Evolutionary conservation across 2,797 vertebrate genomes (phyloP), one percentile per base, ranked within the genome.

Genomic region (Micromesistius poutassou): DNA sequence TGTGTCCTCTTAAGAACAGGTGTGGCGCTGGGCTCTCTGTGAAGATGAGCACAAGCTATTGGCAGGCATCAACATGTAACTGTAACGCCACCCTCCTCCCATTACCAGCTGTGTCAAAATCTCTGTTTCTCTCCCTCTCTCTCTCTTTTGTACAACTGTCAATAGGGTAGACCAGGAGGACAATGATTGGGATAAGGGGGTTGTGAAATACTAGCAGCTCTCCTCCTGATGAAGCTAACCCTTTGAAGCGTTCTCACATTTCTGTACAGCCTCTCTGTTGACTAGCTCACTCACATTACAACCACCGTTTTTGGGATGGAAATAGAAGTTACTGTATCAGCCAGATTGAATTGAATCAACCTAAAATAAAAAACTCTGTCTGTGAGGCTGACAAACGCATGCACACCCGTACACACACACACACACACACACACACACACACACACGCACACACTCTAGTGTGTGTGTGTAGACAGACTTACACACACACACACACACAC

Each of bases 11-110:
- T 2, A 6, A 22, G 36, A 31, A 31, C 36, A 9, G 12, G 70
- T 55, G 73, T 35, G 46, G 12, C 12, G 33, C 31, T 35, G 40
- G 12, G 16, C 16, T 28, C 30, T 71, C 4, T 55, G 28, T 42
- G 13, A 16, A 30, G 74, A 28, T 19, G 12, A 55, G 22, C 14
- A 40, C 46, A n/a, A 74, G 30, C 30, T 33, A 31, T 0, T 62
- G 13, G 55, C 62, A 73, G 71, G 36, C 72, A 7, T 71, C 76
- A 68, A 50, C 50, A 22, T 80, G 36, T 73, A 36, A 70, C 73
- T 81, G 31, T 40, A 76, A n/a, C 36, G 71, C 14, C 46, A 40
- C 5, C 30, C 36, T 19, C 33, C 30, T 13, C 14, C 22, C 22
- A 55, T n/a, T 22, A 66, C 62, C 62, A 66, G n/a, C 62, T 2